A percentile compares a stretch with the other conserved stretches of the same genome.
These are phyloP conservation scores for Meloe dianella DNA, from an alignment of 2,888 invertebrate genomes.

Conservation along the genomic window DNA sequence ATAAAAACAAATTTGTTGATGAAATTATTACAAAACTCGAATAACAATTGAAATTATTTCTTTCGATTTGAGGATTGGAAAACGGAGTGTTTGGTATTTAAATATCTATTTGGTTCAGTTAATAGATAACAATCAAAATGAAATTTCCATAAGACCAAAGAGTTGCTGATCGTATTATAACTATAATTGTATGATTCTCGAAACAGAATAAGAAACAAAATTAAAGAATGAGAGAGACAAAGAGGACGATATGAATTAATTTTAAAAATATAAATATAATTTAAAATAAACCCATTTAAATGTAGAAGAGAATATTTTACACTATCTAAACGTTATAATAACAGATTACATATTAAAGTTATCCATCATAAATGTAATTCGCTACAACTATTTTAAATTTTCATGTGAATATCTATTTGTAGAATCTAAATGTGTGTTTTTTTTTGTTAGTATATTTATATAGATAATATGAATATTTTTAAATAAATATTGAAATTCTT, in stretches of 20 bases:
- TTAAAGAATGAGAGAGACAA: neutral
- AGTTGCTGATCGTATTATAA: slow-evolving; percentile 24
- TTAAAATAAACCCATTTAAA: too few species aligned
- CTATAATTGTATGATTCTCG: slow-evolving; percentile 15
- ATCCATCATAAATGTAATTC: slow-evolving; percentile 4
- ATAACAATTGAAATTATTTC: neutral
- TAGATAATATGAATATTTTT: neutral
- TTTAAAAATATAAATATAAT: neutral
- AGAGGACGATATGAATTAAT: neutral
- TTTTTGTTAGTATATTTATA: too few species aligned
- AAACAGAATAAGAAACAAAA: neutral
- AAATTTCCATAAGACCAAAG: slow-evolving; percentile 14
- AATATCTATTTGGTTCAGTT: slow-evolving; percentile 4
- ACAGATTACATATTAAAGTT: slow-evolving; percentile 18
- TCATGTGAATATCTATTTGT: neutral
- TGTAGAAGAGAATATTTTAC: slow-evolving; percentile 18
- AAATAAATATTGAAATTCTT: neutral
- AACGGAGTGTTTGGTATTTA: neutral
- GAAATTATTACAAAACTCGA: neutral
- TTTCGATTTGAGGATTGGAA: neutral
- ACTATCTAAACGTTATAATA: slow-evolving; percentile 18
- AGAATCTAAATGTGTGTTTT: too few species aligned
- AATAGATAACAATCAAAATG: slow-evolving; percentile 2
- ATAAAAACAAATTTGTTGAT: too few species aligned
- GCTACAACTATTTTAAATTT: slow-evolving; percentile 7